Evolutionary conservation across 2,797 vertebrate genomes (phyloP).

Genomic region (Poecilia wingei): DNA sequence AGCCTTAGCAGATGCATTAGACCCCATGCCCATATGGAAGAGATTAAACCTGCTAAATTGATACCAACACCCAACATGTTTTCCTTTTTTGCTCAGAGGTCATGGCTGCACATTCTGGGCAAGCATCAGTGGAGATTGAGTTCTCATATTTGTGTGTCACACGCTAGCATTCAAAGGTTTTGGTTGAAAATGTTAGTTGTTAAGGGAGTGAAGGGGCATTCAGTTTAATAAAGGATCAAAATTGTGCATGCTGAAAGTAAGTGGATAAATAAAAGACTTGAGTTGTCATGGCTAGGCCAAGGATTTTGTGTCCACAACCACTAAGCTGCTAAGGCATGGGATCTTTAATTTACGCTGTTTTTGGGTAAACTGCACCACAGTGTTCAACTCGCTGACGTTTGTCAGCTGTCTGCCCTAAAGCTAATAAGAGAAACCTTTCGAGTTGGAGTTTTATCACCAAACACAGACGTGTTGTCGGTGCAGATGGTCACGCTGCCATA

Average conservation of each 20-base stretch:
- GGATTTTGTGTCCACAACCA: neutral
- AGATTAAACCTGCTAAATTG: conserved; percentile 73
- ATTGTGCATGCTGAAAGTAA: neutral
- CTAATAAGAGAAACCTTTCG: neutral
- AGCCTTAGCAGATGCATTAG: conserved; percentile 74
- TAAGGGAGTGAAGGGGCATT: neutral
- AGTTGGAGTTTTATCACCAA: neutral
- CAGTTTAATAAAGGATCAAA: neutral
- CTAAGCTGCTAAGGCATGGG: neutral
- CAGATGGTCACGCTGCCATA: neutral
- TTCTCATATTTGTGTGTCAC: conserved; percentile 9
- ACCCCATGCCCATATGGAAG: conserved; percentile 72
- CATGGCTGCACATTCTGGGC: conserved; percentile 22
- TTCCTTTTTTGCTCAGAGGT: conserved; percentile 19
- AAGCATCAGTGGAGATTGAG: neutral
- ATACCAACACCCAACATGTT: conserved; percentile 45
- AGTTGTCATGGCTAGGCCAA: neutral
- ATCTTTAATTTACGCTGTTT: neutral
- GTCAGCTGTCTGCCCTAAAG: neutral
- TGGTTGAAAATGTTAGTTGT: neutral
- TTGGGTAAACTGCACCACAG: neutral
- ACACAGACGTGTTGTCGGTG: neutral
- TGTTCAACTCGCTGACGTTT: neutral
- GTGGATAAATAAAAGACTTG: neutral
- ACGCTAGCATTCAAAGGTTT: conserved; percentile 1